Percentiles rank a stretch among this genome's conserved stretches.
phyloP scores from a whole-genome alignment of 2,797 vertebrate genomes.

The Lophotriccus pileatus region DNA sequence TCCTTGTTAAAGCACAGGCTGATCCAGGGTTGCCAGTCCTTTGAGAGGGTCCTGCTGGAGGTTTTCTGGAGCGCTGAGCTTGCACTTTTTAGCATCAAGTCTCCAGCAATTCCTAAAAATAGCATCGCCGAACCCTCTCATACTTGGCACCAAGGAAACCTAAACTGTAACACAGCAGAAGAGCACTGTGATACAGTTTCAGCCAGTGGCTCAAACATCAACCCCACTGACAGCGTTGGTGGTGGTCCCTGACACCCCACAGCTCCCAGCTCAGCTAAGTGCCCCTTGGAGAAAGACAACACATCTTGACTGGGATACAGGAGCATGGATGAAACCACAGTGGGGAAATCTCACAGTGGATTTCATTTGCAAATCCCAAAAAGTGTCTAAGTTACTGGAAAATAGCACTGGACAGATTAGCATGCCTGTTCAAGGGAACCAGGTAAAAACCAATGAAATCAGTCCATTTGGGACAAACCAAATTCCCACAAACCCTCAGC shows the following conservation, averaged over 20 bases:
- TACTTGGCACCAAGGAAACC: neutral
- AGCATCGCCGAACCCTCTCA: neutral
- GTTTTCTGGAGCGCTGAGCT: neutral
- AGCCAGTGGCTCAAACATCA: neutral
- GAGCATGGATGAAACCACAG: neutral
- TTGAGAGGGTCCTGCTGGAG: neutral
- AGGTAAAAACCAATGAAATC: neutral
- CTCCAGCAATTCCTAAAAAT: constrained; percentile 24
- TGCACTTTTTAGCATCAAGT: neutral
- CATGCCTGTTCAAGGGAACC: neutral
- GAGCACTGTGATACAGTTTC: neutral
- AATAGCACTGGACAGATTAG: neutral
- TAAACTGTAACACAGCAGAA: neutral
- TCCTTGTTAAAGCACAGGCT: neutral
- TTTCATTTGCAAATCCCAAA: neutral
- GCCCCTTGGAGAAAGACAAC: neutral
- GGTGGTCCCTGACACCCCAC: no score
- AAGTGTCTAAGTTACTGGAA: neutral
- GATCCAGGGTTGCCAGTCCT: neutral
- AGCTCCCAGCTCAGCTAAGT: neutral
- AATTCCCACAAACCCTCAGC: neutral
- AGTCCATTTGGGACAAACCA: neutral
- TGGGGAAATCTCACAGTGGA: neutral
- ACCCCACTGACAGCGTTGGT: no score
- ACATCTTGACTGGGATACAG: neutral